Evolutionary conservation across 1,140 invertebrate species (phyloP), one percentile per base, ranked within the genome.

Genomic region (Harlomillsia oculata): DNA sequence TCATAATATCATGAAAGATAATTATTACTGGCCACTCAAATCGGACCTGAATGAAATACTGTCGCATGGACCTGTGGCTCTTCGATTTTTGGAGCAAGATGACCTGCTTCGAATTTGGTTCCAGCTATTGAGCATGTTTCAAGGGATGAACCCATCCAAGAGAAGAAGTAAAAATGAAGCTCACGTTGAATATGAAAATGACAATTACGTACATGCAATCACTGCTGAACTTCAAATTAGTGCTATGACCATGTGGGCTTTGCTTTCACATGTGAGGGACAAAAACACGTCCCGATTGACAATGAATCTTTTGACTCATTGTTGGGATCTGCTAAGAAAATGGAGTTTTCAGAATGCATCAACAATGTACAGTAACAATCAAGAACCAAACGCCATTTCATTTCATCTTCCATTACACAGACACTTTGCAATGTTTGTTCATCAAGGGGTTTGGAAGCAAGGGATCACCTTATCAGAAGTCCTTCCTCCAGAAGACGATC

Each of bases 31-130:
- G 92, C 91, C 51, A 1, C 25, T 58, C 3, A 89, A 97, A 39
- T 95, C 89, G 1, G 94, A 97, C 75, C 80, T 97, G 34, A 96
- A 95, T 69, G 97, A 97, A 72, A 84, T 97, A n/a, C 75, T 97
- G 1, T 91, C 89, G 0, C 93, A 97, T 71, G 78, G 82, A 63
- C 85, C 83, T 13, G 87, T 97, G 14, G 90, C 91, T 1, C 70
- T 88, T 56, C 81, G 86, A 65, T 96, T 97, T 70, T 80, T 97
- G 70, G 79, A 80, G 37, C 87, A 96, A 69, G 80, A 84, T 63
- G 79, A 80, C 52, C 77, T 97, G 14, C 76, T 95, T 23, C 81
- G 88, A 66, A 85, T 93, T 80, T 97, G 93, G 93, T 89, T 96
- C 70, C 82, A 86, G 60, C 90, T 97, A 70, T 73, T 97, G 2